Evolutionary conservation across 2,888 invertebrate species (phyloP), one percentile per base, ranked within the genome.

Genomic region (Choreutis nemorana): DNA sequence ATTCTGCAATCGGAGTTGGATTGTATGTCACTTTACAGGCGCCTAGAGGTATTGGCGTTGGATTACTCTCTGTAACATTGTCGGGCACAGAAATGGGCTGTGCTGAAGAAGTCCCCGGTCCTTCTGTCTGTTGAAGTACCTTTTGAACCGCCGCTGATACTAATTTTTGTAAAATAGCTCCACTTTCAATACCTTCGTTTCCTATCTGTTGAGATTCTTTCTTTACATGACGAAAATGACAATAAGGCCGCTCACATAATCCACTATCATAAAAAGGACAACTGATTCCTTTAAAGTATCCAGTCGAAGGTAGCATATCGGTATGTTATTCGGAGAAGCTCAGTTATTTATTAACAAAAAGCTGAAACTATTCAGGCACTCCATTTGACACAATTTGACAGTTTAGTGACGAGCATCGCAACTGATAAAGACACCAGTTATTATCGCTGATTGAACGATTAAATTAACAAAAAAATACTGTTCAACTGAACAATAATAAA

Each of bases 301-400:
- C 95, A 44, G 91, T 90, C 33, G 94, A 90, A 22, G 94, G 91
- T 54, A 96, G 83, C 96, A 96, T 96, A 62, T 71, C 55, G 52
- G 10, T 24, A 21, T 5, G 9, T 7, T 21, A 21, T n/a, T 20
- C n/a, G n/a, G n/a, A n/a, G n/a, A n/a, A n/a, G n/a, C n/a, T n/a
- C n/a, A n/a, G n/a, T n/a, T n/a, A n/a, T n/a, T n/a, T n/a, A n/a
- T n/a, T n/a, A n/a, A n/a, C n/a, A n/a, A n/a, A n/a, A n/a, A n/a
- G n/a, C n/a, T n/a, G n/a, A n/a, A n/a, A n/a, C n/a, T n/a, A n/a
- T n/a, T n/a, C n/a, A n/a, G n/a, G n/a, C n/a, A n/a, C n/a, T n/a
- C n/a, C n/a, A n/a, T n/a, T n/a, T n/a, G n/a, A n/a, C n/a, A n/a
- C n/a, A n/a, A n/a, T n/a, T n/a, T n/a, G n/a, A n/a, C n/a, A n/a